Conservation (phyloP, 2,888 invertebrate genomes). For the Cataglyphis altisquamis region DNA sequence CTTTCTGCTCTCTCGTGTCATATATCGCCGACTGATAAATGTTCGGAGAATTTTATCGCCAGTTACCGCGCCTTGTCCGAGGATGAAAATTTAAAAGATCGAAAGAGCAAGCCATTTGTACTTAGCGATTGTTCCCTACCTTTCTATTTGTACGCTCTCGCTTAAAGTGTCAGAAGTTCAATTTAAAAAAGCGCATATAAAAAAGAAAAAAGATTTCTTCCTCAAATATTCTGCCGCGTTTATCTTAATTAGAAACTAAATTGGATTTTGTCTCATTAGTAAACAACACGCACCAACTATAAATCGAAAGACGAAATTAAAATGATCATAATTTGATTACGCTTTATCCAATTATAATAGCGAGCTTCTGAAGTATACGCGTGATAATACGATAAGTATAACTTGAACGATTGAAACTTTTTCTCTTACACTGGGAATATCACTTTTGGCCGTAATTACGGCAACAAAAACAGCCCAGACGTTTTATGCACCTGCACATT, state of each 20-base stretch:
- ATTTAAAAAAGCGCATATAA: not conserved
- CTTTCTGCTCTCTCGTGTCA: constrained; percentile 21
- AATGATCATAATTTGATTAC: constrained; percentile 2
- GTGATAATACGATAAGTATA: constrained; percentile 21
- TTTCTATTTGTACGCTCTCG: constrained; percentile 14
- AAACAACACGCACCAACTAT: not conserved
- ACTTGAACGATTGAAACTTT: not conserved
- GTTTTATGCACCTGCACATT: constrained; percentile 11
- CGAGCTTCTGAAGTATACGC: not conserved
- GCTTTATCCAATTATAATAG: not conserved
- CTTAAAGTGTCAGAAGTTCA: not conserved
- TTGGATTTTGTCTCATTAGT: not conserved
- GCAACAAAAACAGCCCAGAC: constrained; percentile 20
- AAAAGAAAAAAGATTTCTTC: not conserved
- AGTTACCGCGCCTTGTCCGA: constrained; percentile 46
- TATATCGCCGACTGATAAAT: constrained; percentile 56
- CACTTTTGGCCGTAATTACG: constrained; percentile 23
- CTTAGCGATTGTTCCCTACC: constrained; percentile 21
- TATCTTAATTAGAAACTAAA: constrained; percentile 10
- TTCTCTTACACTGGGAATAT: not conserved
- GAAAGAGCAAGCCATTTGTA: constrained; percentile 48
- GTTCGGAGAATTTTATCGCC: constrained; percentile 54
- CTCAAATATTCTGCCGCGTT: not conserved
- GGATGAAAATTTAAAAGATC: constrained; percentile 53
- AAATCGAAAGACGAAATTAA: constrained; percentile 15